phyloP scores from a whole-genome alignment of 2,797 vertebrate genomes.

The Melanogrammus aeglefinus region DNA sequence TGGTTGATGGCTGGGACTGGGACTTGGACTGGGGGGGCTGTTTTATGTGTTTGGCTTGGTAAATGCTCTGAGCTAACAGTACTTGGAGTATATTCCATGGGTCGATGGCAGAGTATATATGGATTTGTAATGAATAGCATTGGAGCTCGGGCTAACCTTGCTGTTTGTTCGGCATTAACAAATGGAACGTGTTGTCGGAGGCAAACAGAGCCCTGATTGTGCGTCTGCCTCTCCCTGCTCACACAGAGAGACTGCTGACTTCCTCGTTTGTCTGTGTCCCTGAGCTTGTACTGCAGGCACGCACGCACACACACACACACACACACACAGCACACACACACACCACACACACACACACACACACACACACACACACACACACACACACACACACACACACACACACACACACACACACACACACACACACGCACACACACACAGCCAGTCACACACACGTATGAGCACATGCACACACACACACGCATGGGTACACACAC shows the following conservation, averaged over 20 bases:
- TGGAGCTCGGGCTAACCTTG: conserved; percentile 43
- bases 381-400: too few species aligned
- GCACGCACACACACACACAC: conserved; percentile 23
- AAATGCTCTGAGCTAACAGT: conserved; percentile 40
- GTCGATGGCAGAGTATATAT: conserved; percentile 17
- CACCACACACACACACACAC: background rate
- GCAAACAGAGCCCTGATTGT: conserved; percentile 44
- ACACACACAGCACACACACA: conserved; percentile 15
- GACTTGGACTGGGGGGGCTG: conserved; percentile 6
- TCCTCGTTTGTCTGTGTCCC: conserved; percentile 67
- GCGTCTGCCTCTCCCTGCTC: background rate
- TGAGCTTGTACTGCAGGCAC: background rate
- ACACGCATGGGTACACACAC: background rate
- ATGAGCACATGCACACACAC: background rate
- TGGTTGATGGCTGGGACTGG: background rate
- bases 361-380: background rate
- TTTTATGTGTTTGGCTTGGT: conserved; percentile 43
- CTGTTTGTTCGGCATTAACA: conserved; percentile 45
- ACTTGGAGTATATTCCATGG: conserved; percentile 24
- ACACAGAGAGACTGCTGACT: conserved; percentile 29
- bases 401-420: too few species aligned
- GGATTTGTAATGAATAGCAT: conserved; percentile 43
- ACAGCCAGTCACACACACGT: conserved; percentile 16
- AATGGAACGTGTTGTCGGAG: conserved; percentile 47
- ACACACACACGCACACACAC: conserved; percentile 23